phyloP scores from a whole-genome alignment of 1,140 invertebrate genomes.

The Brachionus plicatilis region DNA sequence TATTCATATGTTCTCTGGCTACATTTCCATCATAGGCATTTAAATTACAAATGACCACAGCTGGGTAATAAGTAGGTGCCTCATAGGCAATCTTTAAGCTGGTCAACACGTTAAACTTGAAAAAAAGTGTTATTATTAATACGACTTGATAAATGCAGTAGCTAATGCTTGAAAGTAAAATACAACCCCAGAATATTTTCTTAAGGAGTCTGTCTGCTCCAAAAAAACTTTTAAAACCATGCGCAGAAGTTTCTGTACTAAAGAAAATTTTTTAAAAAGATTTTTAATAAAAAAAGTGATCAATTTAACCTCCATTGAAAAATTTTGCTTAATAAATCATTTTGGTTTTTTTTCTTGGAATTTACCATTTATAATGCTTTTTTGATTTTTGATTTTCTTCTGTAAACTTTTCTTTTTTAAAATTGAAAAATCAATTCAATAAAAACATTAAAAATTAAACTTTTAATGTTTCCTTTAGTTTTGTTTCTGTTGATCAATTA shows the following conservation, averaged over 20 bases:
- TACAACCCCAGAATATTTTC: not conserved
- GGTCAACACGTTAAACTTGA: not conserved
- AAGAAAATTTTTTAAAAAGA: not conserved
- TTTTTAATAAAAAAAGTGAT: too few relatives aligned
- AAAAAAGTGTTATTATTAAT: not conserved
- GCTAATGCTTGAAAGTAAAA: not conserved
- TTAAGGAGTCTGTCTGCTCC: not conserved
- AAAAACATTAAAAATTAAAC: too few relatives aligned
- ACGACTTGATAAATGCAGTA: not conserved
- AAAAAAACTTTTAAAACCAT: not conserved
- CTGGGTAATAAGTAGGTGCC: not conserved
- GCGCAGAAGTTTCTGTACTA: not conserved
- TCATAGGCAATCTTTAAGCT: not conserved
- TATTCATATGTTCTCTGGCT: not conserved
- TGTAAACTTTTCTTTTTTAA: too few relatives aligned
- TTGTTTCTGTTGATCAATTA: too few relatives aligned
- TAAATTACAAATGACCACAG: not conserved
- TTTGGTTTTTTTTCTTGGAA: too few relatives aligned
- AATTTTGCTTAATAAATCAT: too few relatives aligned
- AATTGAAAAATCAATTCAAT: too few relatives aligned
- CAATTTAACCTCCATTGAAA: too few relatives aligned
- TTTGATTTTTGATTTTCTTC: too few relatives aligned
- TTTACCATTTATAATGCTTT: too few relatives aligned
- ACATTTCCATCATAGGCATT: not conserved
- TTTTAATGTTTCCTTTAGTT: too few relatives aligned